Evolutionary conservation across 2,113 vertebrate species (phyloP).

Genomic region (Asarcornis scutulata): DNA sequence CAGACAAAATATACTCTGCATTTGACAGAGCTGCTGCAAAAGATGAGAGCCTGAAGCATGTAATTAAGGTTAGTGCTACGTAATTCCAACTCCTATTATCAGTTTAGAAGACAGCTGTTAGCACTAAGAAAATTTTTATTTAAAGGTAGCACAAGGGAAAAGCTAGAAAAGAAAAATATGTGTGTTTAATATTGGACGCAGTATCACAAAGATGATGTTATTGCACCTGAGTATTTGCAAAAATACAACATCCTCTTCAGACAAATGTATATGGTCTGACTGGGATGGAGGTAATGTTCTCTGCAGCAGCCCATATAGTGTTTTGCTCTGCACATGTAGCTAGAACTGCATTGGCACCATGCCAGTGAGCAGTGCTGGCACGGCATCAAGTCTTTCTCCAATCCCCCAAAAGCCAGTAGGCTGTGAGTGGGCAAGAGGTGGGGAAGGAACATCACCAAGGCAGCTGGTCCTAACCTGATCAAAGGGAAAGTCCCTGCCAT

Average conservation of each 20-base stretch:
- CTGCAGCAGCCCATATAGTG: too few species aligned
- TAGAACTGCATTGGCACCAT: too few species aligned
- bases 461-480: too few species aligned
- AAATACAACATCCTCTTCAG: not conserved
- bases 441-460: too few species aligned
- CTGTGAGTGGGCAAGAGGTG: too few species aligned
- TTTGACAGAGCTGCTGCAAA: conserved; percentile 17
- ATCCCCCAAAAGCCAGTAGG: too few species aligned
- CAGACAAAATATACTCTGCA: not conserved
- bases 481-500: too few species aligned
- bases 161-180: not conserved
- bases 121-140: not conserved
- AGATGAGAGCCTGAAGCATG: conserved; percentile 1
- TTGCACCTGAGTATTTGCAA: not conserved
- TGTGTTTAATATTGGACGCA: not conserved
- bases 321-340: too few species aligned
- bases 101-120: not conserved
- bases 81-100: not conserved
- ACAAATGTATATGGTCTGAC: too few species aligned
- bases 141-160: not conserved
- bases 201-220: not conserved
- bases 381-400: too few species aligned
- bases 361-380: too few species aligned
- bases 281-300: too few species aligned
- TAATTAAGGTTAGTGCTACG: not conserved